phyloP scores from a whole-genome alignment of 2,113 vertebrate species.

The Etheostoma cragini region DNA sequence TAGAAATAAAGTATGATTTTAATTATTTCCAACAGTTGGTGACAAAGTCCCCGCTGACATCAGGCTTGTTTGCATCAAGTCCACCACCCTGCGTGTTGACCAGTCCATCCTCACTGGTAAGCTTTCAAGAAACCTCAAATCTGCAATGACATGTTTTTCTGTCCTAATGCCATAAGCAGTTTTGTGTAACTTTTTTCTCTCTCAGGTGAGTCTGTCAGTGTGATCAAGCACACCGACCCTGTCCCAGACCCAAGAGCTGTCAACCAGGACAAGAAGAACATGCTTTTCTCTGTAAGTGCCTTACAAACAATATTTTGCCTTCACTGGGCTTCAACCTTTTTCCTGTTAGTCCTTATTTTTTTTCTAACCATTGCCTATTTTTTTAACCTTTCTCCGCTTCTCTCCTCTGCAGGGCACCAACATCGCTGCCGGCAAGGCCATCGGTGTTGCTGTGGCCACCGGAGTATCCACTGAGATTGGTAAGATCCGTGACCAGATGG shows the following conservation, averaged over 20 bases:
- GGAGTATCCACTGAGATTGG: slow-evolving; percentile 93
- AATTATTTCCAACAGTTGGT: slow-evolving; percentile 83
- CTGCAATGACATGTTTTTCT: not conserved
- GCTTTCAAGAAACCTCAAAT: not conserved
- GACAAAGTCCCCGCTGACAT: slow-evolving; percentile 95
- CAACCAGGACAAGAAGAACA: slow-evolving; percentile 99
- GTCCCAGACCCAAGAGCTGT: slow-evolving; percentile 93
- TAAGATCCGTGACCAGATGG: slow-evolving; percentile 97
- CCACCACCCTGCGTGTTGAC: slow-evolving; percentile 93
- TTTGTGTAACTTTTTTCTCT: slow-evolving; percentile 15
- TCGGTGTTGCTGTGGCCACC: slow-evolving; percentile 89
- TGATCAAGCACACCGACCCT: slow-evolving; percentile 94
- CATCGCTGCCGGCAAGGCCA: slow-evolving; percentile 91
- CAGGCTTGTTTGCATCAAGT: slow-evolving; percentile 90
- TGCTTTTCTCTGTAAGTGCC: slow-evolving; percentile 95
- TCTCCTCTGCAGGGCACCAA: slow-evolving; percentile 88
- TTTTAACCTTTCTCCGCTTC: not conserved
- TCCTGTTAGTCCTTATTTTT: not conserved
- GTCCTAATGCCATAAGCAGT: not conserved
- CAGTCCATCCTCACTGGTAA: slow-evolving; percentile 91
- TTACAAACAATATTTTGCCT: not conserved
- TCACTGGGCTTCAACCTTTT: not conserved
- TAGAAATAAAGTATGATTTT: not conserved
- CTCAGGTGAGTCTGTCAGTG: slow-evolving; percentile 95
- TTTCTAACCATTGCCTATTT: not conserved